These are phyloP conservation scores for Campopleginae sp. DNA, from an alignment of 2,888 invertebrate genomes.

Conservation along the genomic window DNA sequence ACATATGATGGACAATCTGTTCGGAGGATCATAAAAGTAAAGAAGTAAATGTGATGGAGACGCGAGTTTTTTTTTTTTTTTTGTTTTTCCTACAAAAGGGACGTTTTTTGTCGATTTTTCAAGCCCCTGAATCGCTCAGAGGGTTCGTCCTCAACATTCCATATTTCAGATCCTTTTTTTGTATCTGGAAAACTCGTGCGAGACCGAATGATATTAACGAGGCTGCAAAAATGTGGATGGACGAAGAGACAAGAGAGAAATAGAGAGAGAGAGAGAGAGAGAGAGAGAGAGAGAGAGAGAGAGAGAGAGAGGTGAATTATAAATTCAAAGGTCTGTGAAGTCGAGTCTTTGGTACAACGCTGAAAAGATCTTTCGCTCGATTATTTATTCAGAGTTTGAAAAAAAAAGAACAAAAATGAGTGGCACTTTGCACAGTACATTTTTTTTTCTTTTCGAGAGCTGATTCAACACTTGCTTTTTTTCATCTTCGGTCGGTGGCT, in stretches of 20 bases:
- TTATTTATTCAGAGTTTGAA: slow-evolving; percentile 47
- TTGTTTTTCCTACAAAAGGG: background rate
- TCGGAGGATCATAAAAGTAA: background rate
- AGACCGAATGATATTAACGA: slow-evolving; percentile 15
- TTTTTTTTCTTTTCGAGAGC: slow-evolving; percentile 7
- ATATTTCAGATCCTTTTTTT: slow-evolving; percentile 6
- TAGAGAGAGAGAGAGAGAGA: slow-evolving; percentile 14
- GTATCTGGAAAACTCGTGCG: background rate
- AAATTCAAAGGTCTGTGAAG: slow-evolving; percentile 49
- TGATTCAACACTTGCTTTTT: slow-evolving; percentile 24
- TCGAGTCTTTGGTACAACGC: slow-evolving; percentile 31
- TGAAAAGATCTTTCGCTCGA: slow-evolving; percentile 46
- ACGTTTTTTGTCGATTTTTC: slow-evolving; percentile 19
- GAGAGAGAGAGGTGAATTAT: slow-evolving; percentile 39
- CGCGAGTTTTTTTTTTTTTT: slow-evolving; percentile 30
- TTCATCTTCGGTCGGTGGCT: background rate
- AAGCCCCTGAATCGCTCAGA: background rate
- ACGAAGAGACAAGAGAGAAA: slow-evolving; percentile 15
- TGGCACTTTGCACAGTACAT: slow-evolving; percentile 11
- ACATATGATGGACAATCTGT: background rate
- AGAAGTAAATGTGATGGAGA: background rate
- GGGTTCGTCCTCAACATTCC: background rate
- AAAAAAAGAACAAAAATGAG: slow-evolving; percentile 13
- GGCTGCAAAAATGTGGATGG: slow-evolving; percentile 36
- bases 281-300: slow-evolving; percentile 25